A percentile compares a stretch with the other conserved stretches of the same genome.
These are phyloP conservation scores for Drosophila robusta DNA, from an alignment of 2,888 invertebrate genomes.

Conservation along the genomic window DNA sequence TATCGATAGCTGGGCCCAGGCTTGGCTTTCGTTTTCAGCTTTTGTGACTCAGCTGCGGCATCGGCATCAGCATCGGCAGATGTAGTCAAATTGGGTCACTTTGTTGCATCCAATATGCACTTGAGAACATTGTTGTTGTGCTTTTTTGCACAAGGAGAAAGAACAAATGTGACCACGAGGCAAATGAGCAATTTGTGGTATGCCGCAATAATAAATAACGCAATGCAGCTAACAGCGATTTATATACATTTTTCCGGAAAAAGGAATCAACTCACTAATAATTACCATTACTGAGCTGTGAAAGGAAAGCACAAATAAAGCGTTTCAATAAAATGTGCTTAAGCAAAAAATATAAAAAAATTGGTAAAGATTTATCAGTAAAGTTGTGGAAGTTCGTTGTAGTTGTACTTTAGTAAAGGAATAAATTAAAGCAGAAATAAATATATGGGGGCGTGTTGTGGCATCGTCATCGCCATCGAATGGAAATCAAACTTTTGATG, in stretches of 20 bases:
- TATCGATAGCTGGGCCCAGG: conserved; percentile 42
- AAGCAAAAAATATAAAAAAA: too few species aligned
- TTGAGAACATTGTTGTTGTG: conserved; percentile 16
- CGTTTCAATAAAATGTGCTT: not conserved
- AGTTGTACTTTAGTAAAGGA: too few species aligned
- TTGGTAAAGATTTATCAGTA: too few species aligned
- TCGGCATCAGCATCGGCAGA: conserved; percentile 9
- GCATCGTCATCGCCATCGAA: conserved; percentile 19
- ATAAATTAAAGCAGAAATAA: too few species aligned
- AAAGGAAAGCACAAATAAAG: not conserved
- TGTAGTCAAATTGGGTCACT: conserved; percentile 59
- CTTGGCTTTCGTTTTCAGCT: conserved; percentile 55
- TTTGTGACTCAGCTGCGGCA: conserved; percentile 9
- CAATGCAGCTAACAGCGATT: conserved; percentile 28
- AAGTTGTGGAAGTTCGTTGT: too few species aligned
- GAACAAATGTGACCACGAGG: conserved; percentile 7
- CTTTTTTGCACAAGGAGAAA: not conserved
- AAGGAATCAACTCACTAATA: conserved; percentile 5
- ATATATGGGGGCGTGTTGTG: conserved; percentile 34
- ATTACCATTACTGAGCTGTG: not conserved
- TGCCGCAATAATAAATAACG: conserved; percentile 35
- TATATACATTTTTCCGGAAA: conserved; percentile 9
- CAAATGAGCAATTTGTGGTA: conserved; percentile 49
- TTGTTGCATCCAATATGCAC: conserved; percentile 23
- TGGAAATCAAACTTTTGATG: conserved; percentile 28